A percentile compares a stretch with the other conserved stretches of the same genome.
phyloP scores from a whole-genome alignment of 2,113 vertebrate species.

The Xiphophorus couchianus region DNA sequence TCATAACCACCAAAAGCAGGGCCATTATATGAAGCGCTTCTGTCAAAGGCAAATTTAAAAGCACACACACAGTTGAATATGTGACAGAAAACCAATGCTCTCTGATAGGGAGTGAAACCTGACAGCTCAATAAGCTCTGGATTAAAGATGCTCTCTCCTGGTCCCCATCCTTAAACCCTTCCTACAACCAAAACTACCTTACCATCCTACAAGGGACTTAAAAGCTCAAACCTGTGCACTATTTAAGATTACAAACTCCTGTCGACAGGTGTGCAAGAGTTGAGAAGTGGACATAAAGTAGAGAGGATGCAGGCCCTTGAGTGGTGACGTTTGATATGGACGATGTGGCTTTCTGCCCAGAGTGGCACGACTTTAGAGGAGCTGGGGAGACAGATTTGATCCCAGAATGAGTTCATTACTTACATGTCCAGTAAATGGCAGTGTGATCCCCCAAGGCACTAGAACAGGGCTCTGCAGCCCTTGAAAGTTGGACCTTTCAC shows the following conservation, averaged over 20 bases:
- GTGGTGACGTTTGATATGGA: neutral
- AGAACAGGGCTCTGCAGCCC: too few relatives aligned
- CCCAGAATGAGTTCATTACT: too few relatives aligned
- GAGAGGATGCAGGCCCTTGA: neutral
- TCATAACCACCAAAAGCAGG: constrained; percentile 51
- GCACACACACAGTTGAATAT: constrained; percentile 29
- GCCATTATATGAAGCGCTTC: constrained; percentile 35
- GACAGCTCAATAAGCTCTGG: constrained; percentile 74
- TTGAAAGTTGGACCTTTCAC: too few relatives aligned
- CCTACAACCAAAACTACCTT: constrained; percentile 30
- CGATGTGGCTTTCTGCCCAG: neutral
- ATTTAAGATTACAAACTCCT: constrained; percentile 66
- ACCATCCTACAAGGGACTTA: constrained; percentile 59
- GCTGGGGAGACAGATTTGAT: too few relatives aligned
- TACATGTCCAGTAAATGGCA: too few relatives aligned
- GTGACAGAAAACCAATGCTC: constrained; percentile 71
- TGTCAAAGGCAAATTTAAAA: constrained; percentile 43
- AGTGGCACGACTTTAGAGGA: too few relatives aligned
- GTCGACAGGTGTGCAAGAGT: constrained; percentile 56
- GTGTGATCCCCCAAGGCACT: too few relatives aligned
- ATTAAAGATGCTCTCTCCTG: constrained; percentile 39
- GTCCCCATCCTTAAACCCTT: neutral
- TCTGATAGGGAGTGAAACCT: constrained; percentile 59
- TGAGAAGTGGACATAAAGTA: constrained; percentile 10
- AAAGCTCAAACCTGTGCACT: constrained; percentile 52